phyloP scores from a whole-genome alignment of 1,140 invertebrate genomes.

The Mesaphorura yosii region DNA sequence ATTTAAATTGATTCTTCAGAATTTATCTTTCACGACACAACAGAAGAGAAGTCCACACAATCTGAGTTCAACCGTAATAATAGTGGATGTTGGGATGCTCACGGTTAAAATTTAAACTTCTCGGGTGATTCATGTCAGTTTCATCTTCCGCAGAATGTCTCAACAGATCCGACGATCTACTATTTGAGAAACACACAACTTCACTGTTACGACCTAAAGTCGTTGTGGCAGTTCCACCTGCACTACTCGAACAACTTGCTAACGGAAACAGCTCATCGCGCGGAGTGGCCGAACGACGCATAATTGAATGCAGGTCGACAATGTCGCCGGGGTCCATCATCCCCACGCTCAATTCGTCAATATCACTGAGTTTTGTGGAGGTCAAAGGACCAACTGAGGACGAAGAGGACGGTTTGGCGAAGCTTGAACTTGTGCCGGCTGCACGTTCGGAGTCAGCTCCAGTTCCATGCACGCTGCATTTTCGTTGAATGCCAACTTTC shows the following conservation, averaged over 20 bases:
- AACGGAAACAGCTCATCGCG: slow-evolving; percentile 7
- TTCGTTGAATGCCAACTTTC: slow-evolving; percentile 17
- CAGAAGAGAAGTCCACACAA: too few species aligned
- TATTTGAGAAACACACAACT: slow-evolving; percentile 30
- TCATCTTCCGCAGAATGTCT: slow-evolving; percentile 5
- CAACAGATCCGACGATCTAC: slow-evolving; percentile 8
- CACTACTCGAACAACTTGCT: background rate
- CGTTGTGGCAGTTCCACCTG: background rate
- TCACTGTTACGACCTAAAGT: slow-evolving; percentile 18
- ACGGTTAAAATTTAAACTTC: slow-evolving; percentile 22
- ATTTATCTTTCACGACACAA: too few species aligned
- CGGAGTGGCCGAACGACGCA: slow-evolving; percentile 13
- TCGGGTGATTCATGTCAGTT: slow-evolving; percentile 24
- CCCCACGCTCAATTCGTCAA: slow-evolving; percentile 29
- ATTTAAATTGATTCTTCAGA: too few species aligned
- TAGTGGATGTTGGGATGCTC: slow-evolving; percentile 24
- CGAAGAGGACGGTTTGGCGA: slow-evolving; percentile 1
- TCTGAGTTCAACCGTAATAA: slow-evolving; percentile 20
- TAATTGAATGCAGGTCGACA: slow-evolving; percentile 27
- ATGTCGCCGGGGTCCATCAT: slow-evolving; percentile 14
- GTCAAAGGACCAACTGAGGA: slow-evolving; percentile 17
- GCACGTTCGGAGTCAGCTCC: background rate
- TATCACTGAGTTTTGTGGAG: slow-evolving; percentile 27
- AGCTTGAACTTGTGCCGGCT: background rate
- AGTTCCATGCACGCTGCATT: background rate